Evolutionary conservation across 2,113 vertebrate species (phyloP).

Genomic region (Xiphophorus couchianus): DNA sequence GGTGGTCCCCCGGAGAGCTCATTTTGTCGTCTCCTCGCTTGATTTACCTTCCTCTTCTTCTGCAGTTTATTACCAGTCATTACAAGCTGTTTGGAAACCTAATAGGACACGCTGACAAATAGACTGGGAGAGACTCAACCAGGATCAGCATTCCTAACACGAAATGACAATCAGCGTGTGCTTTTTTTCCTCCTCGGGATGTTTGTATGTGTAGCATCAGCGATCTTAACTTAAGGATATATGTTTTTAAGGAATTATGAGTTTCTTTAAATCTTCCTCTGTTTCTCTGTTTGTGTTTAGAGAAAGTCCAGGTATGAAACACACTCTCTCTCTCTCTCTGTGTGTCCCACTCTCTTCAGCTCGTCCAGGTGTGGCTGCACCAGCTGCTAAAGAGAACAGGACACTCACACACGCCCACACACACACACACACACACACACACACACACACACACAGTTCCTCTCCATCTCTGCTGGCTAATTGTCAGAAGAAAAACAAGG

Average conservation of each 20-base stretch:
- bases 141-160: conserved; percentile 41
- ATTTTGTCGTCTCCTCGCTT: conserved; percentile 85
- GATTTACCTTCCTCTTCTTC: conserved; percentile 82
- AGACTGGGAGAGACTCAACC: conserved; percentile 61
- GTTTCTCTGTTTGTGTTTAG: neutral
- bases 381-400: conserved; percentile 79
- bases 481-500: conserved; percentile 85
- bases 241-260: conserved; percentile 47
- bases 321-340: conserved; percentile 9
- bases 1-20: conserved; percentile 78
- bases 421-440: conserved; percentile 36
- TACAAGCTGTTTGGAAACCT: conserved; percentile 87
- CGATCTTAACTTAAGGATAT: conserved; percentile 40
- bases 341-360: conserved; percentile 43
- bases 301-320: conserved; percentile 3
- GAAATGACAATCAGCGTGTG: conserved; percentile 40
- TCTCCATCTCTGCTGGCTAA: conserved; percentile 73
- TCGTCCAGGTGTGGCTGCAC: conserved; percentile 81
- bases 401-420: conserved; percentile 51
- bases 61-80: conserved; percentile 87
- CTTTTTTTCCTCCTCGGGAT: conserved; percentile 48
- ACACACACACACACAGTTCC: conserved; percentile 29
- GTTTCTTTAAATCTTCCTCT: conserved; percentile 1
- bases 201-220: conserved; percentile 51
- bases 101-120: conserved; percentile 78